Percentiles rank a stretch among this genome's conserved stretches.
Evolutionary conservation across 2,113 vertebrate species (phyloP).

Genomic region (Coturnix japonica): DNA sequence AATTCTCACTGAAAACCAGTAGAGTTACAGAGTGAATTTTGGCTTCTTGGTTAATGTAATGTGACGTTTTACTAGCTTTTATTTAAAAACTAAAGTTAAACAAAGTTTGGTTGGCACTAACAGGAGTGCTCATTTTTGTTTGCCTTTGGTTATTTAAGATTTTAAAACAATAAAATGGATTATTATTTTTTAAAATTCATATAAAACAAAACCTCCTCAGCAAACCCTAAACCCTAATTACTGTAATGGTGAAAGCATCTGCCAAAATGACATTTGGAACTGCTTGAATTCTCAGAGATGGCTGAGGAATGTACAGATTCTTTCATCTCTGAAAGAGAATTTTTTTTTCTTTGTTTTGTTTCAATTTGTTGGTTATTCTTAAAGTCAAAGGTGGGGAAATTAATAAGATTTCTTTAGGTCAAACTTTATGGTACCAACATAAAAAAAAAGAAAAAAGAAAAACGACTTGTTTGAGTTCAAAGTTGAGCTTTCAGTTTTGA

Average conservation of each 20-base stretch:
- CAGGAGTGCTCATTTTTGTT: background rate
- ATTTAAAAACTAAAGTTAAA: background rate
- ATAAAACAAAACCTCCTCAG: background rate
- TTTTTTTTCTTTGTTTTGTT: background rate
- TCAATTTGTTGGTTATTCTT: background rate
- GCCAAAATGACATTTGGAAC: background rate
- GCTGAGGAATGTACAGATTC: background rate
- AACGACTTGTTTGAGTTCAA: background rate
- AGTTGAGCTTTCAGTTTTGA: background rate
- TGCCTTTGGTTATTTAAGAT: background rate
- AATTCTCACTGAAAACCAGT: background rate
- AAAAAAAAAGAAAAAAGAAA: background rate
- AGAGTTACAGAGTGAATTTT: background rate
- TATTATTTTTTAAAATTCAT: background rate
- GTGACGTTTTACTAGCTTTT: background rate
- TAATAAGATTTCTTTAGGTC: background rate
- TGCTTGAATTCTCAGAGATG: background rate
- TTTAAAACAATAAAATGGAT: background rate
- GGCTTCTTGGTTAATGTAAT: background rate
- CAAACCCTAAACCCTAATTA: background rate
- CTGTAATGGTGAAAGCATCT: background rate
- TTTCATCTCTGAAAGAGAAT: background rate
- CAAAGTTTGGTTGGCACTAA: background rate
- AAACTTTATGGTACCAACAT: background rate
- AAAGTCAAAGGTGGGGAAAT: background rate